Conservation (phyloP, 2,113 vertebrate genomes). For the Triplophysa siluroides region DNA sequence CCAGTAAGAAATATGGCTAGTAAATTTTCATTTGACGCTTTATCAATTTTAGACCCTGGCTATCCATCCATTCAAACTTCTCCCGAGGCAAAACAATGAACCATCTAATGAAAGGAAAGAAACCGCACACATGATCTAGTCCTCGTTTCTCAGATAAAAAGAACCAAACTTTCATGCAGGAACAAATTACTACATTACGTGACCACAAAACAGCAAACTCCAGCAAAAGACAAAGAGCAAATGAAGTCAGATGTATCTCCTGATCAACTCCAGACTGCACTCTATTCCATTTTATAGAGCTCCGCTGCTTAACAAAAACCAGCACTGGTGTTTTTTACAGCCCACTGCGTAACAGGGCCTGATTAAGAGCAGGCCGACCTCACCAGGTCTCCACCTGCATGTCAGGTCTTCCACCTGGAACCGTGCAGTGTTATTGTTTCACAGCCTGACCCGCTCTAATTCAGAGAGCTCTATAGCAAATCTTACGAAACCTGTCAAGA, state of each 20-base stretch:
- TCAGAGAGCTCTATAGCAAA: not conserved
- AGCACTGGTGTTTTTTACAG: constrained; percentile 58
- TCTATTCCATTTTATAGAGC: constrained; percentile 55
- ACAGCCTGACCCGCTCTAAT: not conserved
- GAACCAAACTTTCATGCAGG: constrained; percentile 15
- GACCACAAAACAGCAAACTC: constrained; percentile 23
- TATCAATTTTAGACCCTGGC: too few species aligned
- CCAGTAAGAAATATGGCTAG: too few species aligned
- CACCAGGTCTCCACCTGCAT: constrained; percentile 35
- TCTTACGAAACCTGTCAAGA: not conserved
- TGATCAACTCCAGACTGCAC: constrained; percentile 62
- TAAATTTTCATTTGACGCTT: too few species aligned
- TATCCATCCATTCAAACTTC: constrained; percentile 33
- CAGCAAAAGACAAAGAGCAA: not conserved
- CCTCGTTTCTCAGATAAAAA: not conserved
- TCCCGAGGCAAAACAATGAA: constrained; percentile 15
- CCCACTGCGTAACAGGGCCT: constrained; percentile 60
- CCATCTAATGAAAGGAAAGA: constrained; percentile 16
- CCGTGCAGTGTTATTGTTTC: not conserved
- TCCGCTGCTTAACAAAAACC: constrained; percentile 56
- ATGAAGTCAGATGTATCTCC: constrained; percentile 58
- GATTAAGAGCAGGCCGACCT: constrained; percentile 64
- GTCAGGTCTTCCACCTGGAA: constrained; percentile 51
- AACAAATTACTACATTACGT: constrained; percentile 32
- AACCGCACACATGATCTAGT: constrained; percentile 23